Evolutionary conservation across 1,140 invertebrate species (phyloP).

Genomic region (Drosophila simulans): DNA sequence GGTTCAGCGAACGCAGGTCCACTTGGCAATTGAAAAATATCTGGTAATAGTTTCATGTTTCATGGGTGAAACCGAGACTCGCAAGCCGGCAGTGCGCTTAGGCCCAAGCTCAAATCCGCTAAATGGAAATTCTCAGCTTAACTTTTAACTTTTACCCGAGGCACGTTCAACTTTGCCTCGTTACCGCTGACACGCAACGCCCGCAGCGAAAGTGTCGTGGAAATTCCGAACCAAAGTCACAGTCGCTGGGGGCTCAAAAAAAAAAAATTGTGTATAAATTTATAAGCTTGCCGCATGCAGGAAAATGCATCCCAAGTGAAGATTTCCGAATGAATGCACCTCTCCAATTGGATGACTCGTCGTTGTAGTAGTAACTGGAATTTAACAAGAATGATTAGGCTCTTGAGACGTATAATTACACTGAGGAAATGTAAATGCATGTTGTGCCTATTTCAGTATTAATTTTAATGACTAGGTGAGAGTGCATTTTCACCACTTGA

Average conservation of each 20-base stretch:
- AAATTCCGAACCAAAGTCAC: slow-evolving; percentile 34
- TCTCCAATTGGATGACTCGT: slow-evolving; percentile 40
- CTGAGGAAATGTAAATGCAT: neutral
- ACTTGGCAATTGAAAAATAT: slow-evolving; percentile 51
- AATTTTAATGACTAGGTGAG: no score
- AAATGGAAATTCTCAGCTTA: slow-evolving; percentile 63
- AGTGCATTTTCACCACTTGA: no score
- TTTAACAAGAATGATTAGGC: neutral
- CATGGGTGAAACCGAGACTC: slow-evolving; percentile 37
- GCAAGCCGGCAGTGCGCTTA: slow-evolving; percentile 28
- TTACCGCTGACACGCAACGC: slow-evolving; percentile 48
- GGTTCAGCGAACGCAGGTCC: slow-evolving; percentile 41
- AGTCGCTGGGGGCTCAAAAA: slow-evolving; percentile 6
- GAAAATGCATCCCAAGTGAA: slow-evolving; percentile 30
- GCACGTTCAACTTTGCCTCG: slow-evolving; percentile 52
- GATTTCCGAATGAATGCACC: slow-evolving; percentile 17
- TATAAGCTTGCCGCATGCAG: slow-evolving; percentile 38
- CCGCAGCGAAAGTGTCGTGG: slow-evolving; percentile 71
- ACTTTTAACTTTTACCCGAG: slow-evolving; percentile 68
- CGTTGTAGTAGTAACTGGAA: neutral
- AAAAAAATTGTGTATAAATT: slow-evolving; percentile 42
- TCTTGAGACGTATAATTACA: neutral
- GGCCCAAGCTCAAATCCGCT: slow-evolving; percentile 9
- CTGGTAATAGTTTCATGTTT: slow-evolving; percentile 47
- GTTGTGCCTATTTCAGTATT: no score